These are phyloP conservation scores for Platyura marginata DNA, from an alignment of 1,140 invertebrate species.

Conservation along the genomic window DNA sequence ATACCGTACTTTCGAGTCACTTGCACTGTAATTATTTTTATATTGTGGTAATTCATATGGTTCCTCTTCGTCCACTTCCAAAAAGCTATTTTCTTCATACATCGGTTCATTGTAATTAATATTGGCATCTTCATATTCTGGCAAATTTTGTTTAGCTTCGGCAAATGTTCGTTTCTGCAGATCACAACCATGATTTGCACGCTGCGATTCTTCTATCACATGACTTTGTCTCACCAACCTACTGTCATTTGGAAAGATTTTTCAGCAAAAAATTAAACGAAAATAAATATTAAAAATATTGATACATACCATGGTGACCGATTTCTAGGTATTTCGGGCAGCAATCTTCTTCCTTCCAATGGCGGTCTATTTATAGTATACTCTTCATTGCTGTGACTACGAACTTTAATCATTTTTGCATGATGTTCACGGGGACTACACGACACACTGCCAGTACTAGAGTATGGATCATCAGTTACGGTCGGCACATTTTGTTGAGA, in stretches of 20 bases:
- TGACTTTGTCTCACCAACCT: slow-evolving; percentile 21
- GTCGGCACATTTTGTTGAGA: slow-evolving; percentile 22
- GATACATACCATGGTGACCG: slow-evolving; percentile 1
- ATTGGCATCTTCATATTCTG: slow-evolving; percentile 15
- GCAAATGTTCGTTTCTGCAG: slow-evolving; percentile 14
- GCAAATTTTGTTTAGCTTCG: slow-evolving; percentile 22
- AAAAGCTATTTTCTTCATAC: slow-evolving; percentile 21
- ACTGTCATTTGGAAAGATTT: slow-evolving; percentile 13
- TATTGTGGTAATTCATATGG: slow-evolving; percentile 3
- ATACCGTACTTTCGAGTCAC: neutral
- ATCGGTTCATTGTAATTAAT: slow-evolving; percentile 15
- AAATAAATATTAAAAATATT: neutral
- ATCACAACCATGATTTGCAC: slow-evolving; percentile 2
- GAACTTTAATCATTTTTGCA: slow-evolving; percentile 25
- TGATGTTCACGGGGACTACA: slow-evolving; percentile 16
- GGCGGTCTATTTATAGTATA: slow-evolving; percentile 16
- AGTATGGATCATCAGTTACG: slow-evolving; percentile 20
- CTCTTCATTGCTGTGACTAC: slow-evolving; percentile 24
- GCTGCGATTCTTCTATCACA: slow-evolving; percentile 16
- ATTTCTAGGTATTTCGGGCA: slow-evolving; percentile 18
- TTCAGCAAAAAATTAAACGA: neutral
- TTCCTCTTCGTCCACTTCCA: slow-evolving; percentile 22
- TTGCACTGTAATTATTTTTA: slow-evolving; percentile 1
- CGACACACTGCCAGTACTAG: slow-evolving; percentile 20
- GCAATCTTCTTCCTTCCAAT: slow-evolving; percentile 13